Conservation (phyloP, 2,888 invertebrate genomes). For the Rugalucina vietnamica region DNA sequence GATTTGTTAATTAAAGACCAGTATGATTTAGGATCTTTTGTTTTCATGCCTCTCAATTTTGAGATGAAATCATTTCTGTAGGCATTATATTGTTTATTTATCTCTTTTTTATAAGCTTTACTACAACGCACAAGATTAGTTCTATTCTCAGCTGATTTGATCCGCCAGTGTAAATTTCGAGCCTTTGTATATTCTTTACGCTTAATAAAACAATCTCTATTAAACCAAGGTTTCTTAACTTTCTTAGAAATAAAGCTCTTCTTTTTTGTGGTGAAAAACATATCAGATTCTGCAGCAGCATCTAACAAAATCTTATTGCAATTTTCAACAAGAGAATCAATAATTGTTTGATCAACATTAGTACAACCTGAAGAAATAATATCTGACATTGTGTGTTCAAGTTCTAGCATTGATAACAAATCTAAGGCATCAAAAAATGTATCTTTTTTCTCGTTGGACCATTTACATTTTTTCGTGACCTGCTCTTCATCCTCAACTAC, state of each 20-base stretch:
- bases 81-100: neutral
- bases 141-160: slow-evolving; percentile 1
- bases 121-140: neutral
- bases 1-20: slow-evolving; percentile 4
- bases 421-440: neutral
- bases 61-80: slow-evolving; percentile 3
- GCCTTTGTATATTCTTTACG: neutral
- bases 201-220: neutral
- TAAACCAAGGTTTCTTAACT: slow-evolving; percentile 8
- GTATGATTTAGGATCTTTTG: slow-evolving; percentile 4
- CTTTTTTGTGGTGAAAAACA: neutral
- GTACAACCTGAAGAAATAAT: neutral
- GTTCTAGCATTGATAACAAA: neutral
- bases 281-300: neutral
- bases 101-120: slow-evolving; percentile 2
- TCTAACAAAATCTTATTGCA: neutral
- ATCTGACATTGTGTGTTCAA: neutral
- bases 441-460: neutral
- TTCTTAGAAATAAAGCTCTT: neutral
- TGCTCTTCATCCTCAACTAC: neutral
- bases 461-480: neutral
- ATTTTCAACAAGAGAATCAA: neutral
- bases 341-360: slow-evolving; percentile 2
- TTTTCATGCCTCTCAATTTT: neutral
- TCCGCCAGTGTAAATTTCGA: neutral